Conservation (phyloP, 2,797 vertebrate genomes). For the Vespertilio murinus region DNA sequence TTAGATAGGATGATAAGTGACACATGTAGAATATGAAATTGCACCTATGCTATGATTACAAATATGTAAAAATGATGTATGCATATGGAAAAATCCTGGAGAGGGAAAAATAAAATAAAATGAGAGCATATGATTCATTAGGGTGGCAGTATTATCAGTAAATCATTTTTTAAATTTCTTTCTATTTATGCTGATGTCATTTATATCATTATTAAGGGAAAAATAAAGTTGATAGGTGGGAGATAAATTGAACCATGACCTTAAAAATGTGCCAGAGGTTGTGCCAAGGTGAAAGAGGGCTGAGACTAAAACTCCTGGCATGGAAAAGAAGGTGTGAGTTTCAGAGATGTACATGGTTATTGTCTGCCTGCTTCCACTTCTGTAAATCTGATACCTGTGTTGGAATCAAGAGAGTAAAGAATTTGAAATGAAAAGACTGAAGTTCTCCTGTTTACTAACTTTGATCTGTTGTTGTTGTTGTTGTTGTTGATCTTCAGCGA, state of each 20-base stretch:
- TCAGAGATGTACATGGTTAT: not conserved
- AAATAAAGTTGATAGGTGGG: not conserved
- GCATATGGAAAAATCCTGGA: not conserved
- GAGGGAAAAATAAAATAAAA: slow-evolving; percentile 52
- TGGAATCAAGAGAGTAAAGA: not conserved
- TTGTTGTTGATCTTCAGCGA: too few species aligned
- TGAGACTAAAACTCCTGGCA: not conserved
- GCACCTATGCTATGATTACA: slow-evolving; percentile 10
- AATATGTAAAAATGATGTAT: slow-evolving; percentile 57
- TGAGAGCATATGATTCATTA: slow-evolving; percentile 36
- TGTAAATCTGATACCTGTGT: not conserved
- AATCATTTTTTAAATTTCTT: slow-evolving; percentile 44
- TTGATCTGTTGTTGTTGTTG: not conserved
- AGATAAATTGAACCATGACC: slow-evolving; percentile 39
- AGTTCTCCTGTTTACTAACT: not conserved
- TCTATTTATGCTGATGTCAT: slow-evolving; percentile 40
- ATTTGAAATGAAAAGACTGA: slow-evolving; percentile 38
- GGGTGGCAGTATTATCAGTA: not conserved
- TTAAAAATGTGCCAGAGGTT: slow-evolving; percentile 3
- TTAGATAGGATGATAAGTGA: not conserved
- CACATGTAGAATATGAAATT: slow-evolving; percentile 39
- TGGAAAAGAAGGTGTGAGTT: not conserved
- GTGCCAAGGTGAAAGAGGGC: not conserved
- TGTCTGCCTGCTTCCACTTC: not conserved
- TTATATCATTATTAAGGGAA: slow-evolving; percentile 50